A percentile compares a stretch with the other conserved stretches of the same genome.
Conservation (phyloP, 2,888 invertebrate species). For the Lymantria dispar region DNA sequence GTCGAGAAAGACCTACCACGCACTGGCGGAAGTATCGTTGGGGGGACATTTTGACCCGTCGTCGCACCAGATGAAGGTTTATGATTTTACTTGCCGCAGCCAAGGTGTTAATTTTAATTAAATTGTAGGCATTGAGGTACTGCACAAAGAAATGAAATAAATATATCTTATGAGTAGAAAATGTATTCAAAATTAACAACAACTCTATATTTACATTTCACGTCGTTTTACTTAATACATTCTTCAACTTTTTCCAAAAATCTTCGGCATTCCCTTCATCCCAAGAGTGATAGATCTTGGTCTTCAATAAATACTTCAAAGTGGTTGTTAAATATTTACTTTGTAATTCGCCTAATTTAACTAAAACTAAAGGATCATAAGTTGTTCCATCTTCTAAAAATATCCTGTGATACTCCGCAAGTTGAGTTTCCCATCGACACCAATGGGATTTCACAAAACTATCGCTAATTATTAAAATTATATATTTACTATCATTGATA, state of each 20-base stretch:
- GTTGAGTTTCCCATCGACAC: conserved; percentile 87
- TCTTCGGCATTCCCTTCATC: conserved; percentile 66
- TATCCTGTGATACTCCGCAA: conserved; percentile 85
- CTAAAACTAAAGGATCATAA: conserved; percentile 83
- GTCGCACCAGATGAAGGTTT: too few relatives aligned
- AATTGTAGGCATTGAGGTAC: too few relatives aligned
- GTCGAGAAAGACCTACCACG: too few relatives aligned
- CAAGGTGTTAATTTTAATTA: too few relatives aligned
- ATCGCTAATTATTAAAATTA: conserved; percentile 85
- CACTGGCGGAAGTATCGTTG: too few relatives aligned
- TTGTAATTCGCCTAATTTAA: conserved; percentile 83
- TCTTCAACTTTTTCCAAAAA: conserved; percentile 69
- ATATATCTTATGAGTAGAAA: background rate
- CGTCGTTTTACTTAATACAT: conserved; percentile 43
- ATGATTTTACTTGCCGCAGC: too few relatives aligned
- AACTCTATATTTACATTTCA: background rate
- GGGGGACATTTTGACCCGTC: too few relatives aligned
- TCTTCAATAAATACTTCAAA: conserved; percentile 83
- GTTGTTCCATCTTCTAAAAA: conserved; percentile 81
- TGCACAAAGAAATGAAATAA: background rate
- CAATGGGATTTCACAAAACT: conserved; percentile 87
- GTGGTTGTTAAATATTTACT: conserved; percentile 81
- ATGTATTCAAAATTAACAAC: background rate
- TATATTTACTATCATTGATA: conserved; percentile 84
- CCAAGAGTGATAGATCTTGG: conserved; percentile 85